Conservation (phyloP, 2,113 vertebrate species). For the Takifugu bimaculatus region DNA sequence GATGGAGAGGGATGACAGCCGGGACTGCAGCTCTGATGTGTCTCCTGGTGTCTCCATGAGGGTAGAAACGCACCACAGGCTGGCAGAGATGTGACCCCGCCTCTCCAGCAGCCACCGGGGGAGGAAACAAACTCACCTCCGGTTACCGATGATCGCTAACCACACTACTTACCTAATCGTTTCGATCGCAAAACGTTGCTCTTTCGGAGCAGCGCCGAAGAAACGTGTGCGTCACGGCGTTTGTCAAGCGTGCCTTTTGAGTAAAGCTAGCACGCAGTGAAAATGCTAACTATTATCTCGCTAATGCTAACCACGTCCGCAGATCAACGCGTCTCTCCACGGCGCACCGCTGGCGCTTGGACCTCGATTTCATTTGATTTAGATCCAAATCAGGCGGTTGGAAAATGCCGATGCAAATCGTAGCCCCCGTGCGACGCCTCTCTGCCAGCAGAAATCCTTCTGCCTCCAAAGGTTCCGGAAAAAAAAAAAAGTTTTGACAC, state of each 20-base stretch:
- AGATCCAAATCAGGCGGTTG: background rate
- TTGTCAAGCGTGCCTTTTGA: too few relatives aligned
- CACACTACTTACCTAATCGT: background rate
- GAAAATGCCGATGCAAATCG: slow-evolving; percentile 18
- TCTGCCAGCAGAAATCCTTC: background rate
- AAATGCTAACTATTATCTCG: slow-evolving; percentile 2
- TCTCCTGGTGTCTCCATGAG: slow-evolving; percentile 71
- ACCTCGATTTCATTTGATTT: background rate
- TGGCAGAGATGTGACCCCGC: slow-evolving; percentile 41
- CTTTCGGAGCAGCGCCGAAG: background rate
- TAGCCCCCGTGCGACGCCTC: slow-evolving; percentile 20
- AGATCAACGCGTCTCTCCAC: slow-evolving; percentile 26
- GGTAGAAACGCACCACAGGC: slow-evolving; percentile 49
- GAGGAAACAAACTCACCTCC: slow-evolving; percentile 7
- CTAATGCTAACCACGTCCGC: background rate
- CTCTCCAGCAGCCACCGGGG: slow-evolving; percentile 27
- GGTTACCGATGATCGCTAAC: background rate
- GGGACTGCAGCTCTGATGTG: slow-evolving; percentile 74
- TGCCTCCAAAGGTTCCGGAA: background rate
- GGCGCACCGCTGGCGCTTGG: background rate
- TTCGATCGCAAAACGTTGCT: background rate
- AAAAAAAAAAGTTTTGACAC: background rate
- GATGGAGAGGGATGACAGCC: slow-evolving; percentile 74
- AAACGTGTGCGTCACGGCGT: background rate
- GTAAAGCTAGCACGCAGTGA: background rate